These are phyloP conservation scores for Pantelozetes paolii DNA, from an alignment of 2,888 invertebrate species.

Conservation along the genomic window DNA sequence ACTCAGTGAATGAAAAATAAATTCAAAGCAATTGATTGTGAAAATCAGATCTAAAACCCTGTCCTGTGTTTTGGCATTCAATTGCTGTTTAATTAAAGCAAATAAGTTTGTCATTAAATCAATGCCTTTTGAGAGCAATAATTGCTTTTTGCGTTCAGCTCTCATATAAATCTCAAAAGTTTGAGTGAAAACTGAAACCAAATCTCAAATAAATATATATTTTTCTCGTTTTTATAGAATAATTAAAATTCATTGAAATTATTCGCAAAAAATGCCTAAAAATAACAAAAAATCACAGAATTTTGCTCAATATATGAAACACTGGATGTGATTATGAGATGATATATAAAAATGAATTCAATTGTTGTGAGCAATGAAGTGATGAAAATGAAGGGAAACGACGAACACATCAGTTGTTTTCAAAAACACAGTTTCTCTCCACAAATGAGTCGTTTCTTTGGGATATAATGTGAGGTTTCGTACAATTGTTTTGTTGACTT, in stretches of 20 bases:
- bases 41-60: conserved; percentile 26
- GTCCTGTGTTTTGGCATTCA: conserved; percentile 34
- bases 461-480: conserved; percentile 4
- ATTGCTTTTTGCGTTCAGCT: no score
- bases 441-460: background rate
- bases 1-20: background rate
- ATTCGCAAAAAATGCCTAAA: background rate
- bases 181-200: no score
- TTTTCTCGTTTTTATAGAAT: no score
- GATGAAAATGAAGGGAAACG: background rate
- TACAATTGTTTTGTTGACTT: conserved; percentile 14
- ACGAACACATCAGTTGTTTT: conserved; percentile 16
- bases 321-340: conserved; percentile 32
- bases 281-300: conserved; percentile 37
- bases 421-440: background rate
- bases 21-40: conserved; percentile 22
- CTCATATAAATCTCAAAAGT: no score
- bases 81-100: background rate
- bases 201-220: no score
- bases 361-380: conserved; percentile 10
- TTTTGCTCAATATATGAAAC: conserved; percentile 22
- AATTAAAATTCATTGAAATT: no score
- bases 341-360: conserved; percentile 9
- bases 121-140: no score
- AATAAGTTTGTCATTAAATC: background rate